phyloP scores from a whole-genome alignment of 2,888 invertebrate species.

The Cheilosia variabilis region DNA sequence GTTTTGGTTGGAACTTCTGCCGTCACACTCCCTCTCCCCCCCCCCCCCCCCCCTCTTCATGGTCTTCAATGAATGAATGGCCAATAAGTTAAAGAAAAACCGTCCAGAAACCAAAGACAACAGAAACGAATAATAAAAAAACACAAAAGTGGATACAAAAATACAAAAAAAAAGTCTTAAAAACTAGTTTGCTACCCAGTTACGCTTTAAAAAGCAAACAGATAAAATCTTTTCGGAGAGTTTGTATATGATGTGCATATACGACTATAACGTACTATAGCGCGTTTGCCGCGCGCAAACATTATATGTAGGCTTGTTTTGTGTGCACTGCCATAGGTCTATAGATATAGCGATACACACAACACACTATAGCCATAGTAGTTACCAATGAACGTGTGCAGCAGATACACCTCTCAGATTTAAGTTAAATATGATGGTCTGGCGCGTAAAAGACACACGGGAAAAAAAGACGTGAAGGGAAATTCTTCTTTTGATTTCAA shows the following conservation, averaged over 20 bases:
- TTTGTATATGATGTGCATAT: conserved; percentile 48
- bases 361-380: not conserved
- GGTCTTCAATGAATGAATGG: conserved; percentile 69
- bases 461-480: not conserved
- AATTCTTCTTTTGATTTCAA: conserved; percentile 57
- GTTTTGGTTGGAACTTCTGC: conserved; percentile 20
- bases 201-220: conserved; percentile 74
- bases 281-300: conserved; percentile 58
- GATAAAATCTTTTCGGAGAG: conserved; percentile 72
- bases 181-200: conserved; percentile 75
- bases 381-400: conserved; percentile 62
- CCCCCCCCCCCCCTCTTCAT: not conserved
- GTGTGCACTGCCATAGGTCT: conserved; percentile 34
- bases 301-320: conserved; percentile 35
- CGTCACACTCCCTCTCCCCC: not conserved
- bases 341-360: conserved; percentile 46
- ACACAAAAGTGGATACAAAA: conserved; percentile 62
- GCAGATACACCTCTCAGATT: conserved; percentile 66
- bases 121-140: conserved; percentile 41
- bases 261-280: conserved; percentile 8
- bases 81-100: conserved; percentile 54
- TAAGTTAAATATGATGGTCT: conserved; percentile 52
- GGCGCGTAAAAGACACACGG: conserved; percentile 58
- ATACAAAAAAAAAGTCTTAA: conserved; percentile 36
- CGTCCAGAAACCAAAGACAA: conserved; percentile 48